These are phyloP conservation scores for Plectropomus leopardus DNA, from an alignment of 2,113 vertebrate species.

Conservation along the genomic window DNA sequence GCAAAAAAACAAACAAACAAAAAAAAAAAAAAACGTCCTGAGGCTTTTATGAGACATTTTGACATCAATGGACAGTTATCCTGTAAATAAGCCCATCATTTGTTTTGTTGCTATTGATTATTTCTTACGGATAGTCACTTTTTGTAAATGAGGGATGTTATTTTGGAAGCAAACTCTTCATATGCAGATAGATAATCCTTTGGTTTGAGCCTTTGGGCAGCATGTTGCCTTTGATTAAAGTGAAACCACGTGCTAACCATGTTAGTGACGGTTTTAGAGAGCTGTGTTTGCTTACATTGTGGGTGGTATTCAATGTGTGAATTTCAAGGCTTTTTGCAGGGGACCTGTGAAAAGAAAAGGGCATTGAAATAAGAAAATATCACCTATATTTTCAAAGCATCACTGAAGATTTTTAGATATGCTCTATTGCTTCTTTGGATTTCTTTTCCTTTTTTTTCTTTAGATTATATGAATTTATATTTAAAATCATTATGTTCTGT, in stretches of 20 bases:
- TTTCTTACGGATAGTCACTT: slow-evolving; percentile 7
- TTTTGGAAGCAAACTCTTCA: slow-evolving; percentile 73
- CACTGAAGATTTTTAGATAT: slow-evolving; percentile 67
- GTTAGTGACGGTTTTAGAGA: slow-evolving; percentile 66
- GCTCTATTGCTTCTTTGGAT: slow-evolving; percentile 63
- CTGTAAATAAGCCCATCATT: slow-evolving; percentile 53
- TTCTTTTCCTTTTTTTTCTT: slow-evolving; percentile 55
- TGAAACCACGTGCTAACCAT: slow-evolving; percentile 67
- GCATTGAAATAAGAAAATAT: slow-evolving; percentile 72
- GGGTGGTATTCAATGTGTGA: slow-evolving; percentile 53
- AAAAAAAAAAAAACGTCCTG: neutral
- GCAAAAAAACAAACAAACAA: too few relatives aligned
- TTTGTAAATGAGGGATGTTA: slow-evolving; percentile 32
- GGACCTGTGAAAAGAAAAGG: slow-evolving; percentile 58
- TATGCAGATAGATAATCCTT: slow-evolving; percentile 45
- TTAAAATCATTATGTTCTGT: slow-evolving; percentile 79
- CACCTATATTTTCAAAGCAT: slow-evolving; percentile 75
- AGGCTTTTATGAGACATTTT: slow-evolving; percentile 20
- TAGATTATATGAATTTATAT: slow-evolving; percentile 74
- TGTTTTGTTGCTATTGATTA: slow-evolving; percentile 27
- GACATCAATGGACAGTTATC: slow-evolving; percentile 26
- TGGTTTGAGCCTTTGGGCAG: slow-evolving; percentile 68
- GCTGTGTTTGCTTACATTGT: slow-evolving; percentile 51
- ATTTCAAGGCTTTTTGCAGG: slow-evolving; percentile 61
- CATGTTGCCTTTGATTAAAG: slow-evolving; percentile 73